Percentiles rank a stretch among this genome's conserved stretches.
These are phyloP conservation scores for Synanthedon tipuliformis DNA, from an alignment of 2,888 invertebrate genomes.

Conservation along the genomic window DNA sequence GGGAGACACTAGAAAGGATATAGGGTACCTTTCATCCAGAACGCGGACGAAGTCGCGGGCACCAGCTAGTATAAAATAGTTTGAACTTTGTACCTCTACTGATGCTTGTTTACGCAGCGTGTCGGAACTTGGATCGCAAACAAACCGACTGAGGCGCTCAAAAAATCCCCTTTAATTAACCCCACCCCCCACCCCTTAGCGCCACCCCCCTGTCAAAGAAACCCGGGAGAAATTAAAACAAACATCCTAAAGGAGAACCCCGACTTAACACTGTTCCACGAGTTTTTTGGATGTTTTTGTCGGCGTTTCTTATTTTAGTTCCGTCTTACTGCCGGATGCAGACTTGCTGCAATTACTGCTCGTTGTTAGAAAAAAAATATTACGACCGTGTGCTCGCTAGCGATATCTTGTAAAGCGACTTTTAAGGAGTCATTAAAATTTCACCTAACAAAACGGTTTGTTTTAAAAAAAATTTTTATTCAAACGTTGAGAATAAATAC, in stretches of 20 bases:
- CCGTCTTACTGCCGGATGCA: background rate
- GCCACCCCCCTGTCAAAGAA: background rate
- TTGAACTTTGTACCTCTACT: background rate
- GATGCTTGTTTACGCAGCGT: background rate
- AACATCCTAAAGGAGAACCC: background rate
- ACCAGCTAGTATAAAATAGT: too few relatives aligned
- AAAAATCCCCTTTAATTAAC: slow-evolving; percentile 9
- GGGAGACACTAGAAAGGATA: too few relatives aligned
- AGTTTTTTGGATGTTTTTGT: background rate
- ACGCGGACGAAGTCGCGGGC: too few relatives aligned
- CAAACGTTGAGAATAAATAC: too few relatives aligned
- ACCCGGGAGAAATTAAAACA: background rate
- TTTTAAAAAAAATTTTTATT: too few relatives aligned
- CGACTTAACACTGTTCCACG: background rate
- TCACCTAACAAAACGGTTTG: too few relatives aligned
- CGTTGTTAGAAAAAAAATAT: background rate
- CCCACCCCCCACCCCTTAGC: background rate
- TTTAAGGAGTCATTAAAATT: too few relatives aligned
- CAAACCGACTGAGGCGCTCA: background rate
- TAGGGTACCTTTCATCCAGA: too few relatives aligned
- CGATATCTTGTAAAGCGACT: too few relatives aligned
- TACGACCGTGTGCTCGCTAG: too few relatives aligned
- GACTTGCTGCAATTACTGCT: background rate
- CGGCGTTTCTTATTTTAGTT: background rate
- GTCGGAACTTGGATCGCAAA: background rate